Conservation (phyloP, 2,797 vertebrate genomes). For the Eulemur coronatus region DNA sequence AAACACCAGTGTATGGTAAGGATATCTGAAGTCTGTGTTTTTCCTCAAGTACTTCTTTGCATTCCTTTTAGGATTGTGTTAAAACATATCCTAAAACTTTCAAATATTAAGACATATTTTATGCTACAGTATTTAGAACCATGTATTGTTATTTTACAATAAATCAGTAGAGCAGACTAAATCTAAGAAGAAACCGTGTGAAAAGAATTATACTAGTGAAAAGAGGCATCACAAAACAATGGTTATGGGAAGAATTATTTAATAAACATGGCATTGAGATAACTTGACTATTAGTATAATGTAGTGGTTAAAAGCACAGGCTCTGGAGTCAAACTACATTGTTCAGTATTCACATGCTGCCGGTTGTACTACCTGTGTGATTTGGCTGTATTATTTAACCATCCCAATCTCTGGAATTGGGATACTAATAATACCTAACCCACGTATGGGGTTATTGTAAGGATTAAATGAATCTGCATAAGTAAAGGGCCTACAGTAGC, state of each 20-base stretch:
- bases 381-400: not conserved
- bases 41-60: not conserved
- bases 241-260: not conserved
- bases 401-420: not conserved
- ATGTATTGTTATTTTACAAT: slow-evolving; percentile 22
- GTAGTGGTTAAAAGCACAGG: not conserved
- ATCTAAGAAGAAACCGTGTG: not conserved
- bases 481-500: not conserved
- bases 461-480: not conserved
- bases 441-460: not conserved
- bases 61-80: slow-evolving; percentile 9
- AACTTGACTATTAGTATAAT: not conserved
- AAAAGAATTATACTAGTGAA: slow-evolving; percentile 5
- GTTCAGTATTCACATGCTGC: not conserved
- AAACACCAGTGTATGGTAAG: slow-evolving; percentile 88
- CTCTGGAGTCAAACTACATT: not conserved
- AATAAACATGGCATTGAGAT: not conserved
- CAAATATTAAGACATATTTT: slow-evolving; percentile 34
- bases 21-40: slow-evolving; percentile 28
- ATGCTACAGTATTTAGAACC: not conserved
- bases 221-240: not conserved
- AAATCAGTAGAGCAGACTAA: slow-evolving; percentile 12
- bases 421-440: not conserved
- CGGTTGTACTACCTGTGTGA: not conserved
- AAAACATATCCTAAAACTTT: slow-evolving; percentile 19